These are phyloP conservation scores for Drosophila melanogaster DNA, from an alignment of 1,140 invertebrate species.

Conservation along the genomic window DNA sequence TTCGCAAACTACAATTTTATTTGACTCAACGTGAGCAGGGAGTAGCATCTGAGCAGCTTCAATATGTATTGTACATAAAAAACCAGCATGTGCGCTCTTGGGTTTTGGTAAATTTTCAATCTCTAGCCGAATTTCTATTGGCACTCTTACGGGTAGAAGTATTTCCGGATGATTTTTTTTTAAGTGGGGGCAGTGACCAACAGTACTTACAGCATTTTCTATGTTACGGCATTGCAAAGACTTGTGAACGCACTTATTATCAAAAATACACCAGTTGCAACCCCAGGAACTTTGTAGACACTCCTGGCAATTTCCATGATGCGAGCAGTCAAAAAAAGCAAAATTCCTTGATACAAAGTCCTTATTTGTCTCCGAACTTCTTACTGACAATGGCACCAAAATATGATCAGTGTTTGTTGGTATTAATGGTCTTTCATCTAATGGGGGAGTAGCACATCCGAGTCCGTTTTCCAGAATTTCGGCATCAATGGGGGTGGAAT, in stretches of 20 bases:
- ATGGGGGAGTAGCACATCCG: slow-evolving; percentile 93
- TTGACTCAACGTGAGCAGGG: slow-evolving; percentile 92
- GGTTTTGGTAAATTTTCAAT: slow-evolving; percentile 95
- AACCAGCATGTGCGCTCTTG: slow-evolving; percentile 93
- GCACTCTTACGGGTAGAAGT: slow-evolving; percentile 94
- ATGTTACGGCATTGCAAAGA: slow-evolving; percentile 91
- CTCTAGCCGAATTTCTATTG: slow-evolving; percentile 94
- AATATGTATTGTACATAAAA: slow-evolving; percentile 95
- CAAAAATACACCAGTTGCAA: slow-evolving; percentile 98
- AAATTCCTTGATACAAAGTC: slow-evolving; percentile 96
- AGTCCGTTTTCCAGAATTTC: slow-evolving; percentile 91
- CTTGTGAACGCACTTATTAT: slow-evolving; percentile 97
- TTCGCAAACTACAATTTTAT: slow-evolving; percentile 94
- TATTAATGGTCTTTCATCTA: slow-evolving; percentile 91
- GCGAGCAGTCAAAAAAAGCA: slow-evolving; percentile 96
- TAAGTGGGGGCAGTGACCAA: slow-evolving; percentile 94
- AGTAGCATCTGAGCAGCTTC: slow-evolving; percentile 95
- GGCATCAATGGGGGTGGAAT: slow-evolving; percentile 93
- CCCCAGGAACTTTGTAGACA: slow-evolving; percentile 96
- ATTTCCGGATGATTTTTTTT: slow-evolving; percentile 88
- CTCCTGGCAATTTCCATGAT: slow-evolving; percentile 93
- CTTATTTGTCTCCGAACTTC: slow-evolving; percentile 94
- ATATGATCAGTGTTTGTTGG: slow-evolving; percentile 93
- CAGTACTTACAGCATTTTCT: slow-evolving; percentile 91
- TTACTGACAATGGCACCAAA: slow-evolving; percentile 95